These are phyloP conservation scores for Formica selysi DNA, from an alignment of 1,140 invertebrate species.

Conservation along the genomic window DNA sequence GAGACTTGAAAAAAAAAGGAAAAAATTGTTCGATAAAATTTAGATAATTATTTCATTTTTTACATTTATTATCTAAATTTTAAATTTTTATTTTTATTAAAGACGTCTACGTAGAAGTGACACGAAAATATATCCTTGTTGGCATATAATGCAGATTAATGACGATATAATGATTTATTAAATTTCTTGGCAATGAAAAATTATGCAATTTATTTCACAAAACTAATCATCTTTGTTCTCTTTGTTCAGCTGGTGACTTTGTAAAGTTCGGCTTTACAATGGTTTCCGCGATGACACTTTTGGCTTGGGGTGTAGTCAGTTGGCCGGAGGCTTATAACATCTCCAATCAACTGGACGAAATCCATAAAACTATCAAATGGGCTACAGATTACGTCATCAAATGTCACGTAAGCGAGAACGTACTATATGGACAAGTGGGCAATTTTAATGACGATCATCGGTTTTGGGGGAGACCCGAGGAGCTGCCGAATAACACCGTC, in stretches of 20 bases:
- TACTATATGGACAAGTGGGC: slow-evolving; percentile 88
- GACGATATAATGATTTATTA: neutral
- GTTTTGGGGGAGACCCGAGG: slow-evolving; percentile 89
- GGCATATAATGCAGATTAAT: no score
- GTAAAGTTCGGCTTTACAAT: slow-evolving; percentile 90
- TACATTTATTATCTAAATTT: no score
- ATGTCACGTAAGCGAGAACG: slow-evolving; percentile 86
- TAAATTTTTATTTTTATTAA: no score
- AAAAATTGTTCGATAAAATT: neutral
- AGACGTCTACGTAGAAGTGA: no score
- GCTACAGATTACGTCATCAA: slow-evolving; percentile 89
- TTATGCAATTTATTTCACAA: neutral
- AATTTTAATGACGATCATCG: slow-evolving; percentile 87
- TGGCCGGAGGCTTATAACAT: slow-evolving; percentile 87
- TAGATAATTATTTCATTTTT: neutral
- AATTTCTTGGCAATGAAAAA: neutral
- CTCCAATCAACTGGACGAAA: slow-evolving; percentile 84
- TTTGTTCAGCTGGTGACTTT: slow-evolving; percentile 87
- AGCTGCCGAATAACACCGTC: slow-evolving; percentile 86
- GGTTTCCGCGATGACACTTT: slow-evolving; percentile 87
- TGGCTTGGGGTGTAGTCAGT: slow-evolving; percentile 88
- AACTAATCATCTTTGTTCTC: neutral
- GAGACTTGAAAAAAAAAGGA: no score
- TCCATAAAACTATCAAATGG: slow-evolving; percentile 87
- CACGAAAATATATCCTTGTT: no score